Base-by-base conservation (phyloP, 2,113 vertebrate species). In the Arizona elegans region DNA sequence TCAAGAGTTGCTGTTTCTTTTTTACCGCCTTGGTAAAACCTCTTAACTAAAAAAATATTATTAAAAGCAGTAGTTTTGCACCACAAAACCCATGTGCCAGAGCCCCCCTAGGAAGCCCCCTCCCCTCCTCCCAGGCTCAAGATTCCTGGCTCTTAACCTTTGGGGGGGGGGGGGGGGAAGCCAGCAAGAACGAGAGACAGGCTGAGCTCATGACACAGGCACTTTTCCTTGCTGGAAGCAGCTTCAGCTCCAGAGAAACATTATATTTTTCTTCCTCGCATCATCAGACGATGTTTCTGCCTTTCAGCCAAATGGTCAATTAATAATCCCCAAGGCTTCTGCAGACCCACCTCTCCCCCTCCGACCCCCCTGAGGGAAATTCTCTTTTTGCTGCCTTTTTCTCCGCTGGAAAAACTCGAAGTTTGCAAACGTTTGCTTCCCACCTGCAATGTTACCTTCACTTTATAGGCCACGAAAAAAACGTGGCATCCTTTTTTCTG, bases 331-430 rank as follows among this genome's bases (percentile, higher is more conserved):
- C 23, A 59, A 59, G 58, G 58, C 58, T 10, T 59, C 23, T 65
- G 26, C 62, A 65, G 26, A 13, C 1, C 62, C 11, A 10, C 9
- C 8, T 0, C 58, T 0, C 21, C 8, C 9, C 9, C 24, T 12
- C 8, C 11, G 0, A 1, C 0, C 59, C 1, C 3, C 11, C 26
- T 4, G 1, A 3, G 26, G 26, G 3, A 65, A 65, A 65, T n/a
- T n/a, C 12, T 15, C 29, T 70, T 70, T 70, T n/a, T 13, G 29
- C 62, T 70, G 62, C 62, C 29, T 70, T 65, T 43, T 65, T 29
- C 26, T 65, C 62, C 3, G 0, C 5, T 29, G 62, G 62, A n/a
- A 62, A 43, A 62, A 62, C 59, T 62, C 26, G 59, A 3, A 62
- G 29, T 70, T 70, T 70, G 62, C 29, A n/a, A 15, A 23, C 7